Conservation (phyloP, 2,888 invertebrate genomes). For the Eristalinus aeneus region DNA sequence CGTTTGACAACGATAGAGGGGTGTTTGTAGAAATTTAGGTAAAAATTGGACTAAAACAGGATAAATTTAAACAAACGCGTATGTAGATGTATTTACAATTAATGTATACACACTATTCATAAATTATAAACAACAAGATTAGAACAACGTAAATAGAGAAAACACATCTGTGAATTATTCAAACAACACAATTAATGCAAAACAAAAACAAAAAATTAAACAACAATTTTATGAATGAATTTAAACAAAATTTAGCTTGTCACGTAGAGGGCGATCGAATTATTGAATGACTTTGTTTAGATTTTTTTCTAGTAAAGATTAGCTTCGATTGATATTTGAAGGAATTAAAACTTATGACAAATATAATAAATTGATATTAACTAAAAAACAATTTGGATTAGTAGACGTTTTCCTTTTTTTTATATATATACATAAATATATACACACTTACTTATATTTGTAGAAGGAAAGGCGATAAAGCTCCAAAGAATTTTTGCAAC, state of each 20-base stretch:
- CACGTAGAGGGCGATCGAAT: conserved; percentile 18
- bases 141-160: conserved; percentile 21
- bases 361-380: background rate
- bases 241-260: conserved; percentile 21
- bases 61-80: conserved; percentile 49
- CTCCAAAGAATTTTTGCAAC: conserved; percentile 71
- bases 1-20: conserved; percentile 7
- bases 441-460: background rate
- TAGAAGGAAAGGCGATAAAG: conserved; percentile 3
- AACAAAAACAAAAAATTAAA: conserved; percentile 14
- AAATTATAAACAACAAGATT: background rate
- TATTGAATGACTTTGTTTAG: conserved; percentile 5
- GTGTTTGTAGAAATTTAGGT: conserved; percentile 4
- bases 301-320: conserved; percentile 16
- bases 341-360: background rate
- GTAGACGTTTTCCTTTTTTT: conserved; percentile 29
- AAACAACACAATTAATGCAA: conserved; percentile 23
- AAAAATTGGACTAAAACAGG: conserved; percentile 69
- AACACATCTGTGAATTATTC: conserved; percentile 56
- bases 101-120: conserved; percentile 45
- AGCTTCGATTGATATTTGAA: conserved; percentile 38
- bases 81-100: conserved; percentile 56
- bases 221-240: conserved; percentile 7
- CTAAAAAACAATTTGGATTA: conserved; percentile 14
- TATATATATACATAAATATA: background rate